These are phyloP conservation scores for Saccostrea cuccullata DNA, from an alignment of 1,140 invertebrate species.

Conservation along the genomic window DNA sequence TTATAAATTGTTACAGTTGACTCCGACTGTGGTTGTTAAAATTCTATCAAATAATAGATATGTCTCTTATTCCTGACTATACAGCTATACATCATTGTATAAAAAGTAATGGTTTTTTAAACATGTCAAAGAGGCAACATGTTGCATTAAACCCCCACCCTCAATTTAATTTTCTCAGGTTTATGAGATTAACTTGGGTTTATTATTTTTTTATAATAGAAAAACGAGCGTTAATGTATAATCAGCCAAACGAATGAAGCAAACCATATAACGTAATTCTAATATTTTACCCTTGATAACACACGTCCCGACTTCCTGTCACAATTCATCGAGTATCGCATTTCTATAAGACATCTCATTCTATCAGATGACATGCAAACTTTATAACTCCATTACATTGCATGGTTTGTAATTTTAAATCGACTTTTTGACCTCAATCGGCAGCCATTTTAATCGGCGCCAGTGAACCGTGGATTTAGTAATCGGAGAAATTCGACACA, in stretches of 20 bases:
- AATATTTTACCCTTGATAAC: neutral
- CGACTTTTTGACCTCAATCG: neutral
- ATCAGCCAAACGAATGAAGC: neutral
- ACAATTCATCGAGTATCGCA: neutral
- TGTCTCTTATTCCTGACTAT: neutral
- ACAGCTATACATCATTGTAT: no score
- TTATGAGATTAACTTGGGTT: neutral
- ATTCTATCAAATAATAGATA: no score
- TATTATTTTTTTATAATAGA: neutral
- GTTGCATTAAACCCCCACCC: neutral
- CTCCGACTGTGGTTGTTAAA: no score
- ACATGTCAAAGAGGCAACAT: neutral
- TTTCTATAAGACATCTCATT: neutral
- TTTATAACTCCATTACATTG: neutral
- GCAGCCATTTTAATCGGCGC: neutral
- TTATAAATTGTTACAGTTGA: no score
- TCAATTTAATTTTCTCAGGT: neutral
- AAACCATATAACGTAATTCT: neutral
- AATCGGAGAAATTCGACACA: slow-evolving; percentile 9
- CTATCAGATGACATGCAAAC: neutral
- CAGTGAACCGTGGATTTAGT: neutral
- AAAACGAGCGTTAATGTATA: no score
- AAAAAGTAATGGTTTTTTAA: neutral
- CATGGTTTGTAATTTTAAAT: neutral
- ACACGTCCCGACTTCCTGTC: neutral